phyloP scores from a whole-genome alignment of 2,113 vertebrate genomes.

The Prochilodus magdalenae region DNA sequence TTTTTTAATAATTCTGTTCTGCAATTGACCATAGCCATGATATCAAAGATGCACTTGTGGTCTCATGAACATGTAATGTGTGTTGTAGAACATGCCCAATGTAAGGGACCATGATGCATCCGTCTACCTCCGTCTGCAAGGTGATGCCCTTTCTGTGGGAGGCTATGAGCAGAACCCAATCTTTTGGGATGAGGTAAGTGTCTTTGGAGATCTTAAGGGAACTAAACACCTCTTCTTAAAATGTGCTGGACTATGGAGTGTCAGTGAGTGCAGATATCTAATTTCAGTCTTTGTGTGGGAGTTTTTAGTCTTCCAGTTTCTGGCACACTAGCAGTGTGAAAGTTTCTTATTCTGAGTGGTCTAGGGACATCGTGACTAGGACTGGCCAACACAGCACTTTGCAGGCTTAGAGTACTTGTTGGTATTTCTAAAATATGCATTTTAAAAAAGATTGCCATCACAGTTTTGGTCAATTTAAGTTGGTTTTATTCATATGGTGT shows the following conservation, averaged over 20 bases:
- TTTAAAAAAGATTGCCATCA: too few relatives aligned
- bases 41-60: too few relatives aligned
- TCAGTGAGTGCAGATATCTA: constrained; percentile 19
- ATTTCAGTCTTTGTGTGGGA: constrained; percentile 13
- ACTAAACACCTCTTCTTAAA: not conserved
- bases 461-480: too few relatives aligned
- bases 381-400: too few relatives aligned
- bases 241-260: not conserved
- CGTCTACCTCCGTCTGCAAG: constrained; percentile 96
- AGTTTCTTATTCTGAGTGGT: not conserved
- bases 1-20: too few relatives aligned
- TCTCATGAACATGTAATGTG: not conserved
- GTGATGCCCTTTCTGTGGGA: constrained; percentile 95
- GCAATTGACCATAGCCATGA: too few relatives aligned
- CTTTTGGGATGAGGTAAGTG: constrained; percentile 94
- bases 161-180: constrained; percentile 95
- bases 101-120: constrained; percentile 96
- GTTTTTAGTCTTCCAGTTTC: constrained; percentile 15
- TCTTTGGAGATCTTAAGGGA: not conserved
- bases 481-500: too few relatives aligned
- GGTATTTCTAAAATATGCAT: too few relatives aligned
- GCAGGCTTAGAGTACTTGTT: too few relatives aligned
- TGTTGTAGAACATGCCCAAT: constrained; percentile 93
- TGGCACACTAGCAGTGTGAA: constrained; percentile 21
- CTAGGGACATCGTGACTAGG: too few relatives aligned